Evolutionary conservation across 2,113 vertebrate species (phyloP).

Genomic region (Campylomormyrus tamandua): DNA sequence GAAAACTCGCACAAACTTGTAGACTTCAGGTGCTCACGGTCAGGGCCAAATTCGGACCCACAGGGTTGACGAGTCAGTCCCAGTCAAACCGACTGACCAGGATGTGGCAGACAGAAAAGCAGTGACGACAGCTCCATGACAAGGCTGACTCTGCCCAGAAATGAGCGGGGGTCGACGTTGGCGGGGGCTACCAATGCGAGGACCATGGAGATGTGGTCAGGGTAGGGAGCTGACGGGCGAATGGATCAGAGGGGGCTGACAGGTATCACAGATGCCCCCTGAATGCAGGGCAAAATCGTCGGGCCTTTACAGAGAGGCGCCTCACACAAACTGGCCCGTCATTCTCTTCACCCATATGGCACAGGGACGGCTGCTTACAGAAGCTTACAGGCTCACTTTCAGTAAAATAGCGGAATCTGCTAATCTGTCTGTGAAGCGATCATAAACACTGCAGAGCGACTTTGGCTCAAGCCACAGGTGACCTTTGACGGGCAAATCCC

Average conservation of each 20-base stretch:
- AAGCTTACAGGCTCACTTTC: neutral
- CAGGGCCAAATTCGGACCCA: neutral
- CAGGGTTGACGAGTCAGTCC: neutral
- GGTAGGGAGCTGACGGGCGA: neutral
- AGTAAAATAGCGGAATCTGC: neutral
- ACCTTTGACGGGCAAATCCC: neutral
- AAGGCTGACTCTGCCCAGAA: no score
- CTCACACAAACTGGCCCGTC: neutral
- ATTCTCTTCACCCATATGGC: neutral
- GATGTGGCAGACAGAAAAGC: neutral
- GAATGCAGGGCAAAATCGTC: neutral
- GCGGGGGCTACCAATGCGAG: neutral
- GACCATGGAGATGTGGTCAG: neutral
- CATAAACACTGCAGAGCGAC: neutral
- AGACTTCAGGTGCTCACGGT: neutral
- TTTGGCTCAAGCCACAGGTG: neutral
- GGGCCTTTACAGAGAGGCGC: neutral
- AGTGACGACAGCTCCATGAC: neutral
- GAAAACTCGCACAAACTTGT: neutral
- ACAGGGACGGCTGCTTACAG: neutral
- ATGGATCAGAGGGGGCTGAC: neutral
- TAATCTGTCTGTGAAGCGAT: neutral
- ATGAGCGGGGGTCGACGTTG: neutral
- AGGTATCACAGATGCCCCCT: neutral
- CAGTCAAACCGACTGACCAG: neutral